Conservation (phyloP, 2,797 vertebrate genomes). For the Carcharodon carcharias region DNA sequence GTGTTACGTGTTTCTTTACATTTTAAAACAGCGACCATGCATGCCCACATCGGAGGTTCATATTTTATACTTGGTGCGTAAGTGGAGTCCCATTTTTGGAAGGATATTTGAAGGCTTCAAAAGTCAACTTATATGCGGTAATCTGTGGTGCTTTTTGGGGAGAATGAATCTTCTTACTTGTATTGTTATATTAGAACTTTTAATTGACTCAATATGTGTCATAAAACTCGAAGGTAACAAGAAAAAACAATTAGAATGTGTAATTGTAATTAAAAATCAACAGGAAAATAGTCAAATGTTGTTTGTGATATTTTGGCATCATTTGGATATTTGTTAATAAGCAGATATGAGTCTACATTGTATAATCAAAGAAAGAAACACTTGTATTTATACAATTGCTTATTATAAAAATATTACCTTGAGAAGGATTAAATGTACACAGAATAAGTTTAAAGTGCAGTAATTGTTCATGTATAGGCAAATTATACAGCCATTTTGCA, state of each 20-base stretch:
- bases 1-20: too few relatives aligned
- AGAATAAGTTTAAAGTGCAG: background rate
- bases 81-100: too few relatives aligned
- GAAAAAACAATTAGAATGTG: background rate
- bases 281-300: background rate
- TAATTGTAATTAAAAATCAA: background rate
- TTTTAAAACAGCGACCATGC: too few relatives aligned
- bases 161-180: background rate
- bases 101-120: too few relatives aligned
- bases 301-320: background rate
- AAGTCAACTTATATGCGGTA: too few relatives aligned
- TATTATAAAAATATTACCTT: background rate
- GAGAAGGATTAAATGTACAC: background rate
- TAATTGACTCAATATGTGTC: background rate
- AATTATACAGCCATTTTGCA: background rate
- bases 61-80: too few relatives aligned
- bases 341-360: background rate
- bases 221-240: background rate
- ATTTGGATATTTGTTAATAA: background rate
- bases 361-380: background rate
- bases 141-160: background rate
- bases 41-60: too few relatives aligned
- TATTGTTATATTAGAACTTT: background rate
- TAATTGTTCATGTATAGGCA: background rate
- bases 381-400: background rate